Conservation (phyloP, 2,888 invertebrate genomes). For the Cantharis nigra region DNA sequence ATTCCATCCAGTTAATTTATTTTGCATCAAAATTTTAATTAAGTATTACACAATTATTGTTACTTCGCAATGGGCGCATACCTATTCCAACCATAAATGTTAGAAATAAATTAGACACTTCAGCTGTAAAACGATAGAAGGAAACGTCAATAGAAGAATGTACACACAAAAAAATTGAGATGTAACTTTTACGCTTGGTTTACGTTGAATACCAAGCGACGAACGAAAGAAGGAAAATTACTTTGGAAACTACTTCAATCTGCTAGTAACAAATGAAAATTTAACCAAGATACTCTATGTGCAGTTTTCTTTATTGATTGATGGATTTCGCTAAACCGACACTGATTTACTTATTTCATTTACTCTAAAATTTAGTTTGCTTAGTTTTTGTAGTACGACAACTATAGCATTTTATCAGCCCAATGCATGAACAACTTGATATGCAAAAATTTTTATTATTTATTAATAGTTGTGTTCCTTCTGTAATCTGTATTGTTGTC, state of each 20-base stretch:
- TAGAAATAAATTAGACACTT: neutral
- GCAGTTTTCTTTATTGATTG: neutral
- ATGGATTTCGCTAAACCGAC: neutral
- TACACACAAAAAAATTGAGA: conserved; percentile 28
- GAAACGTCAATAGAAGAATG: conserved; percentile 22
- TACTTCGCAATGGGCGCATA: neutral
- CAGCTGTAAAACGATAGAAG: conserved; percentile 9
- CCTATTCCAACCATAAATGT: neutral
- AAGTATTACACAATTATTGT: neutral
- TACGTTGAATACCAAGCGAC: conserved; percentile 8
- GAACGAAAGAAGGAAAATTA: neutral
- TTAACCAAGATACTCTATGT: neutral
- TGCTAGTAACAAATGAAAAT: neutral
- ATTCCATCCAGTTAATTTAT: neutral
- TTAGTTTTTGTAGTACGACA: neutral
- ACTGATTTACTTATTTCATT: neutral
- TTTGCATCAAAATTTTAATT: conserved; percentile 5
- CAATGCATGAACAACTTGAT: neutral
- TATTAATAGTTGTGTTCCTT: too few relatives aligned
- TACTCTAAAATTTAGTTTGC: neutral
- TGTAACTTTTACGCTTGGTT: conserved; percentile 22
- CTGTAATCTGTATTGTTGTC: too few relatives aligned
- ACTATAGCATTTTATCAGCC: neutral
- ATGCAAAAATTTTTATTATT: neutral
- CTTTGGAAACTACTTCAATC: neutral